Base-by-base conservation (phyloP, 2,888 invertebrate species). In the Pandemis cinnamomeana region DNA sequence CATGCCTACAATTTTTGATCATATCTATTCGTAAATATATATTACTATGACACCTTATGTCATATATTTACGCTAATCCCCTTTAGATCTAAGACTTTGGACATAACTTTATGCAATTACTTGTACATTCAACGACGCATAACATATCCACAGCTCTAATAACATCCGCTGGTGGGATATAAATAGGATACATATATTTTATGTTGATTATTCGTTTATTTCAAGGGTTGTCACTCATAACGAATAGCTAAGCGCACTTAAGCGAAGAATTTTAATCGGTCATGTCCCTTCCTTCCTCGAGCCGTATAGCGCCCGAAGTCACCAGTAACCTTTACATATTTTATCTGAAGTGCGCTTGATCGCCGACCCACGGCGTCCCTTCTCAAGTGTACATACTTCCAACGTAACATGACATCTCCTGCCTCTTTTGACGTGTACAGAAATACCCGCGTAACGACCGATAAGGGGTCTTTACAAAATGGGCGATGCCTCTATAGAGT, bases 241-340 rank as follows among this genome's bases (percentile, higher is more conserved):
- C 72, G 77, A 76, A 78, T 76, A 77, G 79, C 79, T 80, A 71
- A 78, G 76, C 78, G 77, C 80, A 83, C 85, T 85, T 82, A 83
- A 84, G 81, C 77, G 80, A 87, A 85, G 89, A 89, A 89, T 90
- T 89, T 87, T 86, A 90, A 91, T 86, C 83, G 86, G 85, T 85
- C 83, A 83, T 85, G 84, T 83, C 81, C 82, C 84, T 84, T 84
- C 84, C 81, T 88, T 84, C 84, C 83, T 80, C 84, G 84, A 84
- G 79, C 80, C 83, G 72, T 76, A 84, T 85, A 85, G 83, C 48
- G 53, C 83, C 87, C 83, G 82, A 82, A 82, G 78, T 80, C 83
- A 87, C 88, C 87, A 51, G 86, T 90, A 90, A 91, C 91, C 91
- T 92, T 89, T 91, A 91, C 91, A 92, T 92, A 92, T 92, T 92